A percentile compares a stretch with the other conserved stretches of the same genome.
Conservation (phyloP, 2,113 vertebrate genomes). For the Esox niger region DNA sequence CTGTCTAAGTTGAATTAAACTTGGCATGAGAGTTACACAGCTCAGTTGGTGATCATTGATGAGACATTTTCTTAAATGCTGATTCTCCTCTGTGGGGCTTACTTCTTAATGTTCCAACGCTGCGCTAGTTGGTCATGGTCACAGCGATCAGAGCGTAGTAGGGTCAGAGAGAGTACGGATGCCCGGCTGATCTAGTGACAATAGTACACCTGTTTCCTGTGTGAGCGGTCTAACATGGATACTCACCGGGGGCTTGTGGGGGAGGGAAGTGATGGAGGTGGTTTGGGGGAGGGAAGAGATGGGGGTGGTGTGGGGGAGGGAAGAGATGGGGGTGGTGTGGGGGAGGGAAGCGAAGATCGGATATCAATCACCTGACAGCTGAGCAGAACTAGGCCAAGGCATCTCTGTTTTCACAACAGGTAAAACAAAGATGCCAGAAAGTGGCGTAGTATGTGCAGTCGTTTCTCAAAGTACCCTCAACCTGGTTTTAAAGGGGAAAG, state of each 20-base stretch:
- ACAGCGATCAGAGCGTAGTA: slow-evolving; percentile 10
- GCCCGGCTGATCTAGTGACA: slow-evolving; percentile 33
- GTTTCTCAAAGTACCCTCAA: no score
- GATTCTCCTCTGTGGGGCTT: background rate
- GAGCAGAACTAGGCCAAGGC: background rate
- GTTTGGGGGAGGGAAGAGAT: slow-evolving; percentile 2
- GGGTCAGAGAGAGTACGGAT: background rate
- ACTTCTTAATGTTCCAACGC: background rate
- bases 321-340: background rate
- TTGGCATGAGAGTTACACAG: no score
- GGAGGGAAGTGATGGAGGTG: slow-evolving; percentile 7
- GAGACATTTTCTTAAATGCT: background rate
- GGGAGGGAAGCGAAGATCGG: background rate
- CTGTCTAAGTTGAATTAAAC: no score
- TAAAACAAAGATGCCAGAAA: no score
- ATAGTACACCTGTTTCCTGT: slow-evolving; percentile 53
- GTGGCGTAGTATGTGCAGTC: no score
- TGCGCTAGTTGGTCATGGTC: background rate
- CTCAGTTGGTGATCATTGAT: background rate
- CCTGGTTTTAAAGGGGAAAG: background rate
- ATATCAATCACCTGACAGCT: background rate
- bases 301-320: background rate
- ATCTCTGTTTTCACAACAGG: slow-evolving; percentile 1
- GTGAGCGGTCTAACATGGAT: slow-evolving; percentile 56
- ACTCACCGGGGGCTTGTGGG: slow-evolving; percentile 45